Evolutionary conservation across 2,113 vertebrate species (phyloP).

Genomic region (Australoheros scitulus): DNA sequence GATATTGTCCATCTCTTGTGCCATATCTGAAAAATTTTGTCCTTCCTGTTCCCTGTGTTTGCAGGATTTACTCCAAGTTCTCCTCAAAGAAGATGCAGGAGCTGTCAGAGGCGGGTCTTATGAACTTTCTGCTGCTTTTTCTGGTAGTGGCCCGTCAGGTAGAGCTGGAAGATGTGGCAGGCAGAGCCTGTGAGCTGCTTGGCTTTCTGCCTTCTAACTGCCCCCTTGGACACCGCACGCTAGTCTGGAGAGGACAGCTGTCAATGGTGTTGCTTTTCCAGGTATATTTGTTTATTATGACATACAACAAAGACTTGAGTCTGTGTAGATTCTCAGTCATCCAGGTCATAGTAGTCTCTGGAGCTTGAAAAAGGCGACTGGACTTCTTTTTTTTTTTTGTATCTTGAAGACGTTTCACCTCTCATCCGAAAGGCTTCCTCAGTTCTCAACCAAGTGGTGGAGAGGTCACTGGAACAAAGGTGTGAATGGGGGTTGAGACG

Average conservation of each 20-base stretch:
- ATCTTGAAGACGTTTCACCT: no score
- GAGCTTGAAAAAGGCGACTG: no score
- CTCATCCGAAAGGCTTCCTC: no score
- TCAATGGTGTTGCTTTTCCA: slow-evolving; percentile 88
- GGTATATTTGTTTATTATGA: slow-evolving; percentile 33
- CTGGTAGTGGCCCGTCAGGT: slow-evolving; percentile 84
- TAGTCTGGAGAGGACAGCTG: slow-evolving; percentile 92
- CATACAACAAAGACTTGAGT: not conserved
- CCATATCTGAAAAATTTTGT: not conserved
- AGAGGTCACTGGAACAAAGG: no score
- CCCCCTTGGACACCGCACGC: slow-evolving; percentile 75
- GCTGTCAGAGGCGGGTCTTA: slow-evolving; percentile 89
- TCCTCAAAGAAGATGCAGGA: slow-evolving; percentile 93
- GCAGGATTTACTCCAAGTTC: slow-evolving; percentile 96
- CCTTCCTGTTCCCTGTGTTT: slow-evolving; percentile 11
- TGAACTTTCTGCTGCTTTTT: slow-evolving; percentile 93
- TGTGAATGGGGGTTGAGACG: no score
- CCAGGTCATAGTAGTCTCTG: no score
- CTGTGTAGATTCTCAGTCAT: no score
- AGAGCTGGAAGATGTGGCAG: slow-evolving; percentile 89
- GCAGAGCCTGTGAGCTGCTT: slow-evolving; percentile 86
- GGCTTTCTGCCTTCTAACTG: slow-evolving; percentile 80
- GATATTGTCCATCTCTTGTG: not conserved
- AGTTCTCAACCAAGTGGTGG: no score
- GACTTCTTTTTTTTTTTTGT: no score